Evolutionary conservation across 1,140 invertebrate genomes (phyloP), one percentile per base, ranked within the genome.

Genomic region (Agrypnia vestita): DNA sequence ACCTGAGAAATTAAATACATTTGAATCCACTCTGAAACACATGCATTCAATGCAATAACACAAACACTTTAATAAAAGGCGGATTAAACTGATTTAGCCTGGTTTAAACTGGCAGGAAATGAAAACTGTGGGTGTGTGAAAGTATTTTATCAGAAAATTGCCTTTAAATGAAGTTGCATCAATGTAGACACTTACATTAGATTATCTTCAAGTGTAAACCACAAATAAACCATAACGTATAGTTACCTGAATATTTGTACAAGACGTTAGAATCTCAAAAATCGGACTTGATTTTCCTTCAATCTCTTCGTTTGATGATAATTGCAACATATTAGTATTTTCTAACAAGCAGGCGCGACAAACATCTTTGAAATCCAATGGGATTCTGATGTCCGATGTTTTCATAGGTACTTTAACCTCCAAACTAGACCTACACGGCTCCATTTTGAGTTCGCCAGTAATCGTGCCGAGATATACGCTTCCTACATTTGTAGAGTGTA

Each of bases 1-100:
- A 88, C 77, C 89, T 90, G 80, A 49, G 87, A 85, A 49, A 84
- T 59, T 55, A 47, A 21, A 46, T 15, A n/a, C 53, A 25, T 10
- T 44, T 6, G 17, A 76, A 6, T 25, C 1, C 25, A 59, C n/a
- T 10, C 46, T 53, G 46, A 12, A 35, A 53, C 0, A 12, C n/a
- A n/a, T n/a, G n/a, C 4, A 51, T 49, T n/a, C 9, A n/a, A 12
- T 8, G 10, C 15, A 51, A 13, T 19, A 8, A 10, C 11, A 44
- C 12, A 44, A 13, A 51, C 7, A 51, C 1, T 17, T 11, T 13
- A 17, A 13, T 73, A 4, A n/a, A 53, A 13, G 21, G 17, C n/a
- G 9, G 35, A 10, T 15, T 13, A n/a, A n/a, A 49, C 13, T 47
- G 7, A 10, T 17, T n/a, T 15, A 10, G 21, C 4, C 17, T 4